A percentile compares a stretch with the other conserved stretches of the same genome.
These are phyloP conservation scores for Apaloderma vittatum DNA, from an alignment of 2,113 vertebrate species.

Conservation along the genomic window DNA sequence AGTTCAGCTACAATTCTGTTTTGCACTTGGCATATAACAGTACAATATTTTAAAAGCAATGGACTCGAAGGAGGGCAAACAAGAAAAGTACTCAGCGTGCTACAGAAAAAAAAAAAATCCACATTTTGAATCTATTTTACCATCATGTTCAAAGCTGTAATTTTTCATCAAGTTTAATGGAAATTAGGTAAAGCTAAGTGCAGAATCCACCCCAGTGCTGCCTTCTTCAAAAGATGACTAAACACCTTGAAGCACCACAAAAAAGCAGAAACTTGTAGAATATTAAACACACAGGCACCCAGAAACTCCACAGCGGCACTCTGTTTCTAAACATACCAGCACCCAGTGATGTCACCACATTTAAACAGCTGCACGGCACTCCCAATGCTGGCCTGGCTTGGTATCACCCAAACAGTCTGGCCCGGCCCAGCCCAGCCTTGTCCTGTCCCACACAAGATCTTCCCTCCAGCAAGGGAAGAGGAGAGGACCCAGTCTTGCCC, in stretches of 20 bases:
- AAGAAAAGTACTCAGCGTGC: neutral
- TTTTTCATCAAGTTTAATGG: neutral
- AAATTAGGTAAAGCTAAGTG: neutral
- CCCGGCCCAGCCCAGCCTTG: neutral
- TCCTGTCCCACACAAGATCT: neutral
- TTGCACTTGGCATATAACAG: fast-evolving
- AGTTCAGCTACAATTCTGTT: neutral
- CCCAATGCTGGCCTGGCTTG: neutral
- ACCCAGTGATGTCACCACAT: neutral
- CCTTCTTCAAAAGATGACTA: neutral
- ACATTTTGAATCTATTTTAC: neutral
- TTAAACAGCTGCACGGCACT: neutral
- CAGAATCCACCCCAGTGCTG: neutral
- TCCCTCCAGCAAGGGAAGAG: neutral
- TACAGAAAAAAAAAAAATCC: neutral
- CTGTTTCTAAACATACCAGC: neutral
- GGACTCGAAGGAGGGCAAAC: neutral
- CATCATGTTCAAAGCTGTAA: neutral
- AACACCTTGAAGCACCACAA: neutral
- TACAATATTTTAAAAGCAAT: neutral
- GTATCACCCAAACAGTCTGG: fast-evolving
- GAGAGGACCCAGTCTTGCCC: neutral
- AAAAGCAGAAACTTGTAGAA: neutral
- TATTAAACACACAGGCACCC: neutral
- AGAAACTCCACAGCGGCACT: neutral